A percentile compares a stretch with the other conserved stretches of the same genome.
phyloP scores from a whole-genome alignment of 2,888 invertebrate species.

The Pasiphila rectangulata region DNA sequence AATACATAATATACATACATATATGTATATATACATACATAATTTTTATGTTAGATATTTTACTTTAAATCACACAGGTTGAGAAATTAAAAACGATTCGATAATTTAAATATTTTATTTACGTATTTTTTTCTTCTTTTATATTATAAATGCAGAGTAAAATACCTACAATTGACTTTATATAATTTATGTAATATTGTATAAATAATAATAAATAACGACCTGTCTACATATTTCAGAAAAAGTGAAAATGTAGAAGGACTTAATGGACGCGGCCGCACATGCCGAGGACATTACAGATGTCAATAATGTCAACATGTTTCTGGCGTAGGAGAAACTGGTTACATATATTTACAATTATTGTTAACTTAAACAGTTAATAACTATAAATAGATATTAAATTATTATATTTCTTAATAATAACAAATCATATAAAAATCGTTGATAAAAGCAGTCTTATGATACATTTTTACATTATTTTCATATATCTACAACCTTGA shows the following conservation, averaged over 20 bases:
- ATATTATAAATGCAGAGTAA: slow-evolving; percentile 1
- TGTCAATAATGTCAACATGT: background rate
- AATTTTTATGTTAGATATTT: too few species aligned
- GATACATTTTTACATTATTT: slow-evolving; percentile 20
- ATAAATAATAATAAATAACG: background rate
- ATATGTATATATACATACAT: too few species aligned
- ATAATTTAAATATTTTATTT: background rate
- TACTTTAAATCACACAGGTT: too few species aligned
- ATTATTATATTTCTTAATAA: background rate
- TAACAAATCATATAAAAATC: slow-evolving; percentile 20
- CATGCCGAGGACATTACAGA: background rate
- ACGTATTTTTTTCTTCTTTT: background rate
- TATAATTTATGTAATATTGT: background rate
- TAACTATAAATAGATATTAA: background rate
- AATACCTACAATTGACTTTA: background rate
- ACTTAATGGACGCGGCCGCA: background rate
- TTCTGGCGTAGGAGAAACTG: too few species aligned
- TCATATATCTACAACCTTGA: slow-evolving; percentile 1
- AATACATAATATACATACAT: too few species aligned
- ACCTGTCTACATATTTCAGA: background rate
- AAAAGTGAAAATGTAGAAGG: background rate
- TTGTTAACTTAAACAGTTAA: slow-evolving; percentile 3
- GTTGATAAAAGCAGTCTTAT: slow-evolving; percentile 34
- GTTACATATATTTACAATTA: slow-evolving; percentile 14
- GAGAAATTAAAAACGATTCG: background rate